Conservation (phyloP, 2,797 vertebrate species). For the Chelidonichthys spinosus region DNA sequence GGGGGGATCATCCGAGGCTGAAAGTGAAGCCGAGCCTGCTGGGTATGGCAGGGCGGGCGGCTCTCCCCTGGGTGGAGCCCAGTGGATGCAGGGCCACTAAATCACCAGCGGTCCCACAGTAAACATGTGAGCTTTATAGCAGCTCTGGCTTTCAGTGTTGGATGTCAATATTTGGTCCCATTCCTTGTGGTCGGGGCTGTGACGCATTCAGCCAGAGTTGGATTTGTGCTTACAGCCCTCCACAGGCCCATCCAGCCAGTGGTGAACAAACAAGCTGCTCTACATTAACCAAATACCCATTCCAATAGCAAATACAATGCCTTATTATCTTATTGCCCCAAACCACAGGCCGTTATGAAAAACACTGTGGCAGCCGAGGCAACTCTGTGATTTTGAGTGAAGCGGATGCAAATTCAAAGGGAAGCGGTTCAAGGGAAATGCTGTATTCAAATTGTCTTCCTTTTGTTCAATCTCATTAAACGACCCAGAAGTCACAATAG, state of each 20-base stretch:
- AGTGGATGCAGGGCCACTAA: constrained; percentile 37
- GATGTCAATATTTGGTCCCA: constrained; percentile 71
- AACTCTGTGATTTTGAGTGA: constrained; percentile 17
- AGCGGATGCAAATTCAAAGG: constrained; percentile 14
- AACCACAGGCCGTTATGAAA: constrained; percentile 49
- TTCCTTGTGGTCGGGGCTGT: constrained; percentile 63
- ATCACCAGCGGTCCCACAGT: constrained; percentile 36
- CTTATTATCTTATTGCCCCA: constrained; percentile 43
- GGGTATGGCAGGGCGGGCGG: not conserved
- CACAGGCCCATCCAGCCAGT: constrained; percentile 35
- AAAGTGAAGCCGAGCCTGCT: constrained; percentile 20
- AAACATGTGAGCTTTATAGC: constrained; percentile 60
- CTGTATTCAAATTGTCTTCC: not conserved
- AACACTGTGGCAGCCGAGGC: not conserved
- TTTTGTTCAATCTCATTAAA: not conserved
- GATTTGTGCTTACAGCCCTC: constrained; percentile 47
- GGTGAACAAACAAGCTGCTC: constrained; percentile 59
- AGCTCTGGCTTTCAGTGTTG: constrained; percentile 48
- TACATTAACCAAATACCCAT: constrained; percentile 35
- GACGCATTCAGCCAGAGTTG: constrained; percentile 58
- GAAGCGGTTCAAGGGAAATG: not conserved
- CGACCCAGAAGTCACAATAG: not conserved
- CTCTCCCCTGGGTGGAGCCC: constrained; percentile 24
- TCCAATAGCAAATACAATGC: constrained; percentile 51
- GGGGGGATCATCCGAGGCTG: constrained; percentile 7